Base-by-base conservation (phyloP, 92 coral and sea anemone genomes). In the Phenganax marumi region DNA sequence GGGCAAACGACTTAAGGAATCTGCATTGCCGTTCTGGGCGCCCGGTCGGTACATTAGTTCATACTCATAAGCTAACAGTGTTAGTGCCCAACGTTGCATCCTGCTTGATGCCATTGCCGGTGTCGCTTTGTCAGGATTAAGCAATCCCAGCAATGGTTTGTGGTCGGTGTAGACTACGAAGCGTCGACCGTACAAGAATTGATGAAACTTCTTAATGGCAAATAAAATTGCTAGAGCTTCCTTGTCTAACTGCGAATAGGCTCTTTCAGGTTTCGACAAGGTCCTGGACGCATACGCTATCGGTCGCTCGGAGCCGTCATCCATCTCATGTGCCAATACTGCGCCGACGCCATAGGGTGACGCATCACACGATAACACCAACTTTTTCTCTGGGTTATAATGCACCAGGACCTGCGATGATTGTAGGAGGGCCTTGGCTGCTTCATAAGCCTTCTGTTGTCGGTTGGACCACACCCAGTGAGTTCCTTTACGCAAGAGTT, bases 311-410 rank as follows among this genome's bases (percentile, higher is more conserved):
- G 23, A 49, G 8, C 86, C 86, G 63, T 68, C 88, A 58, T 88
- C 88, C 21, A 84, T 55, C 23, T 84, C 39, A 52, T 84, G 88
- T 12, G 90, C 85, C 60, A 84, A 47, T 9, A 78, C 90, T 1
- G 81, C 84, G 18, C 86, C 85, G 47, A 88, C 81, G 14, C 90
- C 85, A 62, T 76, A 83, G n/a, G 90, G 73, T 18, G 90, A 87
- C 24, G 89, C 89, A 81, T 87, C 90, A 80, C 85, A 80, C 43
- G 87, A 84, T 52, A 90, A 63, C 61, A 77, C 70, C 74, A 90
- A 33, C 55, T 60, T 56, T 43, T 70, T 58, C 58, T 81, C 83
- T 24, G 76, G 80, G 49, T 90, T 85, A 72, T 90, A 87, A 52
- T 82, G 90, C 11, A 81, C 87, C 8, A 90, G 70, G 22, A 84